Evolutionary conservation across 2,888 invertebrate species (phyloP).

Genomic region (Polia nebulosa): DNA sequence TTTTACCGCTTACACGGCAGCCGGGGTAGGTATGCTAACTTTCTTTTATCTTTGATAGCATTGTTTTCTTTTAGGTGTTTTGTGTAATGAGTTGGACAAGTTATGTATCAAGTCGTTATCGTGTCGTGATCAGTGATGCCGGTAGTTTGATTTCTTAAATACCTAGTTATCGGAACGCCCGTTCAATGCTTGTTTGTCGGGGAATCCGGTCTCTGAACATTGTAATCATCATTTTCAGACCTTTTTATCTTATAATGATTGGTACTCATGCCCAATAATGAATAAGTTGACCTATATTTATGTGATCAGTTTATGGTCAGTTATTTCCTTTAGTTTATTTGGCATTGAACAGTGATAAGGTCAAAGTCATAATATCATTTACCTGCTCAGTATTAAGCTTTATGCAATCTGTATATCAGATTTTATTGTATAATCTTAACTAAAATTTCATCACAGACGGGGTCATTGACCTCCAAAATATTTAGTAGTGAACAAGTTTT

Average conservation of each 20-base stretch:
- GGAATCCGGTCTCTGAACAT: slow-evolving; percentile 40
- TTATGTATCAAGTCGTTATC: slow-evolving; percentile 30
- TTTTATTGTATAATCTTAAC: slow-evolving; percentile 3
- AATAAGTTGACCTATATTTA: slow-evolving; percentile 4
- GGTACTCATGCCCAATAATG: background rate
- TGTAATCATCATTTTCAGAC: background rate
- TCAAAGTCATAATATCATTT: slow-evolving; percentile 27
- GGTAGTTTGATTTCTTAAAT: slow-evolving; percentile 42
- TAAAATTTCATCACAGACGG: slow-evolving; percentile 19
- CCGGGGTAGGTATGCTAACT: slow-evolving; percentile 45
- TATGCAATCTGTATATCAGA: background rate
- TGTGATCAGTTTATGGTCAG: slow-evolving; percentile 10
- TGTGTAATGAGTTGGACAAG: slow-evolving; percentile 18
- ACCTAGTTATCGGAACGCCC: slow-evolving; percentile 20
- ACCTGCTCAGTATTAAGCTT: background rate
- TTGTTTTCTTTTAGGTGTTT: slow-evolving; percentile 53
- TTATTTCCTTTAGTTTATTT: slow-evolving; percentile 15
- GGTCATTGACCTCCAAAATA: slow-evolving; percentile 61
- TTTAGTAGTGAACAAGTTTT: slow-evolving; percentile 2
- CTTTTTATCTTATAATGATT: background rate
- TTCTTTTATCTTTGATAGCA: slow-evolving; percentile 60
- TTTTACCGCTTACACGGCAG: slow-evolving; percentile 74
- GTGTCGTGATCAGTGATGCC: slow-evolving; percentile 26
- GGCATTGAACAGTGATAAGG: background rate
- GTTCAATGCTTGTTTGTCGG: slow-evolving; percentile 2